Evolutionary conservation across 2,888 invertebrate species (phyloP).

Genomic region (Criorhina ranunculi): DNA sequence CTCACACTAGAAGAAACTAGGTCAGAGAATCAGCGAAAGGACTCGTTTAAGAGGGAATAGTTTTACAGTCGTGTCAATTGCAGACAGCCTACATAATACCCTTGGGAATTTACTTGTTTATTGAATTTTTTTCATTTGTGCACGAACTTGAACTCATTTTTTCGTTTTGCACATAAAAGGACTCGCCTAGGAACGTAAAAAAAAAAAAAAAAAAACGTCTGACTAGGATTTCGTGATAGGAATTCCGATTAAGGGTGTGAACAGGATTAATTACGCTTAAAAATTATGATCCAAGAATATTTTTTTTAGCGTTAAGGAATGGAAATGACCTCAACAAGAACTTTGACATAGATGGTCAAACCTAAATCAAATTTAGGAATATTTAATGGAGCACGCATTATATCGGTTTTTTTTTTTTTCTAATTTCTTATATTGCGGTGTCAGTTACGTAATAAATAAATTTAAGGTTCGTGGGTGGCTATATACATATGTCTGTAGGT

Average conservation of each 20-base stretch:
- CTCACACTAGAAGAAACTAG: no score
- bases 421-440: background rate
- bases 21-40: constrained; percentile 19
- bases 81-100: constrained; percentile 20
- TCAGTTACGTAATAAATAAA: constrained; percentile 37
- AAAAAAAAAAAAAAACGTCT: background rate
- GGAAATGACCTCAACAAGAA: background rate
- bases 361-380: background rate
- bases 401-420: background rate
- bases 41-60: background rate
- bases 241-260: constrained; percentile 25
- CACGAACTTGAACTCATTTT: constrained; percentile 40
- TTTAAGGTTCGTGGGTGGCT: background rate
- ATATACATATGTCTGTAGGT: background rate
- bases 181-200: no score
- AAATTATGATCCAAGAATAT: background rate
- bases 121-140: constrained; percentile 46
- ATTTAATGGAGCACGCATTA: background rate
- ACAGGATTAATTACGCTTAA: constrained; percentile 10
- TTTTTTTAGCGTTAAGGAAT: no score
- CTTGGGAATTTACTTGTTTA: constrained; percentile 20
- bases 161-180: background rate
- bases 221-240: constrained; percentile 11
- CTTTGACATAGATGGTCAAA: background rate
- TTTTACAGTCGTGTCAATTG: constrained; percentile 15